A percentile compares a stretch with the other conserved stretches of the same genome.
Conservation (phyloP, 2,888 invertebrate species). For the Patella caerulea region DNA sequence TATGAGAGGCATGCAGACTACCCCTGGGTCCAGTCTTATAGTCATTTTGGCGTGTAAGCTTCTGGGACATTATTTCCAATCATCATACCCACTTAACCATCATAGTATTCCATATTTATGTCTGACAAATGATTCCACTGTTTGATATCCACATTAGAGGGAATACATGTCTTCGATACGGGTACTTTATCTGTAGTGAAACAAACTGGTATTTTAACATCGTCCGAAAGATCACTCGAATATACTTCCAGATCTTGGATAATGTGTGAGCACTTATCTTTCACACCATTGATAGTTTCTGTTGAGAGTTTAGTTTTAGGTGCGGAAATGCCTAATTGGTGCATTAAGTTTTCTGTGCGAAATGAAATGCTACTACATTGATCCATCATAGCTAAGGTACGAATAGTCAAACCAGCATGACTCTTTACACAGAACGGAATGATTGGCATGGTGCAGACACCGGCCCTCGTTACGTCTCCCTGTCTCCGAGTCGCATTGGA, state of each 20-base stretch:
- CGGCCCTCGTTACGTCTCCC: not conserved
- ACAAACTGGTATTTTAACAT: not conserved
- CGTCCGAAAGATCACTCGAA: not conserved
- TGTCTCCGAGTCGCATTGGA: no score
- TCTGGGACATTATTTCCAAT: conserved; percentile 21
- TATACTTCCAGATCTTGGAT: not conserved
- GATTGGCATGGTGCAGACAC: conserved; percentile 59
- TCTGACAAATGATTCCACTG: conserved; percentile 18
- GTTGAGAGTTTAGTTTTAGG: not conserved
- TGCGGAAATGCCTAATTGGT: not conserved
- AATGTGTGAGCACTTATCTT: not conserved
- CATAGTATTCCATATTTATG: not conserved
- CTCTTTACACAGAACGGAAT: conserved; percentile 31
- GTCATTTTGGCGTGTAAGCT: conserved; percentile 19
- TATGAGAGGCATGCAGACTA: conserved; percentile 20
- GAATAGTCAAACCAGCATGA: conserved; percentile 21
- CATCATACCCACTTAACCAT: conserved; percentile 19
- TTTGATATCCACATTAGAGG: conserved; percentile 14
- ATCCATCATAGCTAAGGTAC: conserved; percentile 35
- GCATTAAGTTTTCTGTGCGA: not conserved
- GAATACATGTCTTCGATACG: conserved; percentile 11
- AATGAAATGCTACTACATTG: conserved; percentile 27
- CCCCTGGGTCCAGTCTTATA: conserved; percentile 16
- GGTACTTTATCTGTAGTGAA: conserved; percentile 16
- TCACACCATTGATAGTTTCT: not conserved